Conservation (phyloP, 2,888 invertebrate species). For the Serrognathus titanus region DNA sequence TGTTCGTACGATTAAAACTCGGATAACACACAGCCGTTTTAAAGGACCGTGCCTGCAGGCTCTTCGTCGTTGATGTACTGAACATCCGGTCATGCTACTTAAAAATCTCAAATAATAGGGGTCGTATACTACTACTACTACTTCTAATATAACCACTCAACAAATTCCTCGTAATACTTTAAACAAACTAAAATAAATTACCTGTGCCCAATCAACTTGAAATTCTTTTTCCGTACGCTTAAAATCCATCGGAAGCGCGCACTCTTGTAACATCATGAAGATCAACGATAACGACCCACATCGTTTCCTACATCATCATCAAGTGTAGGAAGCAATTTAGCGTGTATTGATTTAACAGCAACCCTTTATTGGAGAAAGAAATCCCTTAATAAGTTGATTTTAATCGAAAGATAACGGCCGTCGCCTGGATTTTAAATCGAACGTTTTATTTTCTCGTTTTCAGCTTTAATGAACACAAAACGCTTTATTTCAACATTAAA, state of each 20-base stretch:
- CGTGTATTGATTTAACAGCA: constrained; percentile 17
- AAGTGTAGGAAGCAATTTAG: constrained; percentile 8
- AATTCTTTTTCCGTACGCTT: no score
- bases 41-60: background rate
- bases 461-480: no score
- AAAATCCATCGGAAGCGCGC: no score
- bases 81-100: background rate
- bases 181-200: background rate
- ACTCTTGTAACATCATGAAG: no score
- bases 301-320: background rate
- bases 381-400: background rate
- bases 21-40: background rate
- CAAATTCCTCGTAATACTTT: background rate
- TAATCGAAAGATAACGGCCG: background rate
- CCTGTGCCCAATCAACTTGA: background rate
- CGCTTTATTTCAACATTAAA: no score
- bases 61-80: background rate
- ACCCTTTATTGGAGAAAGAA: background rate
- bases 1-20: background rate
- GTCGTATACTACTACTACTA: background rate
- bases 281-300: no score
- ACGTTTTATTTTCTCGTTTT: no score
- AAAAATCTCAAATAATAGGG: background rate
- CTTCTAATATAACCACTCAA: background rate
- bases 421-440: no score